phyloP scores from a whole-genome alignment of 2,113 vertebrate genomes.

The Macquaria ambigua region DNA sequence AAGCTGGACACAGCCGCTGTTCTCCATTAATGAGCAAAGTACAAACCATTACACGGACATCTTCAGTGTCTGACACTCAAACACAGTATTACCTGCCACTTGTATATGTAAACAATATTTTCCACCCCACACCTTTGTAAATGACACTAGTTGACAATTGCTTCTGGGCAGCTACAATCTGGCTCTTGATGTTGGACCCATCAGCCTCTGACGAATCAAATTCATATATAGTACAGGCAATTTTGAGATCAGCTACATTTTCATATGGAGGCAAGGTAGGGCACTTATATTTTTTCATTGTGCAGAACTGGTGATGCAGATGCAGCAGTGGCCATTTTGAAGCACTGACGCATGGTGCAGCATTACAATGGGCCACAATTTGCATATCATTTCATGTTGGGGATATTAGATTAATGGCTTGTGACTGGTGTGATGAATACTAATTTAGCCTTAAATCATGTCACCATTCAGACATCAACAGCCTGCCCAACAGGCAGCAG shows the following conservation, averaged over 20 bases:
- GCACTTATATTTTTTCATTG: conserved; percentile 38
- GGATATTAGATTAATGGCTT: conserved; percentile 85
- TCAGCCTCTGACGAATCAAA: not conserved
- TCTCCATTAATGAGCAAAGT: not conserved
- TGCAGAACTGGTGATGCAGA: conserved; percentile 53
- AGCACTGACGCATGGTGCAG: conserved; percentile 71
- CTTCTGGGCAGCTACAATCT: not conserved
- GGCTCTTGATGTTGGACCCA: conserved; percentile 4
- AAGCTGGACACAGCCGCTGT: not conserved
- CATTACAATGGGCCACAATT: conserved; percentile 82
- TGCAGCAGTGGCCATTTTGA: conserved; percentile 75
- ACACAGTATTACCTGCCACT: not conserved
- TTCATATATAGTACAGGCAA: not conserved
- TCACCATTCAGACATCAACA: conserved; percentile 72
- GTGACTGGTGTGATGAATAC: conserved; percentile 84
- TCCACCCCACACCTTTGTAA: not conserved
- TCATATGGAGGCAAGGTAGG: not conserved
- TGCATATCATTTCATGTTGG: conserved; percentile 85
- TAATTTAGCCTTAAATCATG: conserved; percentile 83
- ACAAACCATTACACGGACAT: not conserved
- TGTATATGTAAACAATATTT: conserved; percentile 9
- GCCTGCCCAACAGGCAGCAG: conserved; percentile 63
- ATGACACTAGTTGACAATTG: not conserved
- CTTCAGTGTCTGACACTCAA: not conserved
- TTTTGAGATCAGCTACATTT: conserved; percentile 24